Base-by-base conservation (phyloP, 1,140 invertebrate species). In the Tetranychus cinnabarinus region DNA sequence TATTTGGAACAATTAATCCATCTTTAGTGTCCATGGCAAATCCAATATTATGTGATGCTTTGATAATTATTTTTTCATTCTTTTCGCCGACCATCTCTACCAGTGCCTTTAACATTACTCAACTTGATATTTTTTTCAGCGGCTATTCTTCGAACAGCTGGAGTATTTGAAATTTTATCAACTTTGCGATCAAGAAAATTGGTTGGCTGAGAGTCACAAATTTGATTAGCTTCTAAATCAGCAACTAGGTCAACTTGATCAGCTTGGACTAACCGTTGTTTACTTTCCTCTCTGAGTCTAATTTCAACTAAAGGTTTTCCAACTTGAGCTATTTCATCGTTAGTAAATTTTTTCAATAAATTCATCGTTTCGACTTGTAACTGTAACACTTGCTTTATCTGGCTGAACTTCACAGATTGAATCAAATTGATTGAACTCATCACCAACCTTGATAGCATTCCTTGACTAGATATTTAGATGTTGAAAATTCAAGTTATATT, bases 321-420 rank as follows among this genome's bases (percentile, higher is more conserved):
- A 50, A 98, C 92, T 15, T 84, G 73, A 2, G 89, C 92, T 34
- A 82, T 81, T 58, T 88, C 84, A 70, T 97, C 89, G 4, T 92
- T 95, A 83, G 75, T 93, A 78, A 35, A 96, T 69, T 70, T 82
- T 84, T 52, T 75, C 81, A 63, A 97, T 79, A 60, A 84, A 72
- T 7, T 95, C 95, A 74, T 96, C 90, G 73, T 89, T 98, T 62
- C 92, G 79, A 71, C 90, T 95, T 3, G 92, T 96, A 64, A 99
- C 98, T 31, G 91, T 97, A 1, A 97, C 95, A 2, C 91, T 88
- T 0, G 95, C 93, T 75, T 99, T 99, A 74, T 99, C 95, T 72
- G 92, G 97, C 72, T 98, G 91, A 23, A 98, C 95, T 75, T 97
- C 92, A 75, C 95, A 99, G 63, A 98, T 85, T 67, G 89, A 85